phyloP scores from a whole-genome alignment of 2,113 vertebrate genomes.

The Vimba vimba region DNA sequence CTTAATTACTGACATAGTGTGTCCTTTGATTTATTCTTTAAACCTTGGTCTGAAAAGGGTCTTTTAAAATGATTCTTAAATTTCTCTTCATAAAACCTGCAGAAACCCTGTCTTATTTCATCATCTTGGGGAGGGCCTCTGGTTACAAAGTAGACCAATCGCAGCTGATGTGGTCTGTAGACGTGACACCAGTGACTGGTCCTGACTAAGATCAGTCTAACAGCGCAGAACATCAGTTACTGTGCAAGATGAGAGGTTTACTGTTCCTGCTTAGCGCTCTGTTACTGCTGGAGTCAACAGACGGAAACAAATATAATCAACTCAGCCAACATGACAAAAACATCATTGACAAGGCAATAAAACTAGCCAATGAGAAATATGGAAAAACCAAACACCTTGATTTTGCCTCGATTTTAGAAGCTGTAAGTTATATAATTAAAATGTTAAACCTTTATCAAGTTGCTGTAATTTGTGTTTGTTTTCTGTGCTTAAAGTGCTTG shows the following conservation, averaged over 20 bases:
- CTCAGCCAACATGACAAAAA: accelerated
- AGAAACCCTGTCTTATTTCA: not conserved
- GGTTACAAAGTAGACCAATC: not conserved
- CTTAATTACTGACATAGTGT: not conserved
- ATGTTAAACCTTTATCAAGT: too few relatives aligned
- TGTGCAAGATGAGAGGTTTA: slow-evolving; percentile 18
- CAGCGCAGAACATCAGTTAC: not conserved
- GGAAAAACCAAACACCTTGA: not conserved
- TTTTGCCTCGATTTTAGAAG: accelerated
- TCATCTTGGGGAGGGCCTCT: not conserved
- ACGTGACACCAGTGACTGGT: not conserved
- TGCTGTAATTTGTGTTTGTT: not conserved
- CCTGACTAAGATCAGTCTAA: not conserved
- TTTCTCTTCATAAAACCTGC: not conserved
- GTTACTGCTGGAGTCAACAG: slow-evolving; percentile 17
- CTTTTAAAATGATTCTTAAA: not conserved
- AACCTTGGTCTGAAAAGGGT: not conserved
- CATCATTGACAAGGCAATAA: not conserved
- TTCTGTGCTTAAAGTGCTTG: not conserved
- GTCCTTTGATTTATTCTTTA: not conserved
- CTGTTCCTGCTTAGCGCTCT: not conserved
- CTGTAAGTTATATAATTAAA: not conserved
- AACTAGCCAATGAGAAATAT: accelerated
- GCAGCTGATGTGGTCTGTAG: not conserved
- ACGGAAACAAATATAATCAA: not conserved